These are phyloP conservation scores for Stramonita haemastoma DNA, from an alignment of 2,888 invertebrate genomes.

Conservation along the genomic window DNA sequence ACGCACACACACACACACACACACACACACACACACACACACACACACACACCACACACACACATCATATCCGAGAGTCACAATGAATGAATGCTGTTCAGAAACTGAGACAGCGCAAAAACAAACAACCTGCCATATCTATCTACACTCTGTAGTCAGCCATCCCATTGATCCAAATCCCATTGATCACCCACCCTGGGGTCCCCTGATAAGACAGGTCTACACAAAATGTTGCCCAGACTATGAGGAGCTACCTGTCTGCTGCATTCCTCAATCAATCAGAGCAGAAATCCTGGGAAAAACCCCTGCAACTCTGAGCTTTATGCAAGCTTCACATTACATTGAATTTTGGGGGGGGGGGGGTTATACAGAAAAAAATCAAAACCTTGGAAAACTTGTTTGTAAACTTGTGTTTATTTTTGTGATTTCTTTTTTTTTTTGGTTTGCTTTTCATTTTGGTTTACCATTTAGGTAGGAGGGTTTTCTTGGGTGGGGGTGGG, in stretches of 20 bases:
- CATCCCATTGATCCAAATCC: background rate
- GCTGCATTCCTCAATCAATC: slow-evolving; percentile 7
- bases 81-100: no score
- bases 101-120: background rate
- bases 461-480: no score
- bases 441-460: no score
- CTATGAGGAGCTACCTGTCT: background rate
- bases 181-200: background rate
- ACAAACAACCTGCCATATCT: background rate
- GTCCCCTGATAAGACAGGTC: background rate
- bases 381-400: no score
- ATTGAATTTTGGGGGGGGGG: no score
- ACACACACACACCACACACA: background rate
- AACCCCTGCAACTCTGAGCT: background rate
- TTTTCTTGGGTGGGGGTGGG: no score
- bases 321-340: background rate
- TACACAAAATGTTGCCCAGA: background rate
- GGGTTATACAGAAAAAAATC: no score
- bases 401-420: no score
- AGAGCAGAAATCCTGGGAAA: background rate
- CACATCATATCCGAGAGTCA: no score
- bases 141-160: background rate
- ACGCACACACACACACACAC: slow-evolving; percentile 3
- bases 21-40: background rate
- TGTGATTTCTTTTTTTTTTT: no score